Conservation (phyloP, 2,888 invertebrate species). For the Tinea trinotella region DNA sequence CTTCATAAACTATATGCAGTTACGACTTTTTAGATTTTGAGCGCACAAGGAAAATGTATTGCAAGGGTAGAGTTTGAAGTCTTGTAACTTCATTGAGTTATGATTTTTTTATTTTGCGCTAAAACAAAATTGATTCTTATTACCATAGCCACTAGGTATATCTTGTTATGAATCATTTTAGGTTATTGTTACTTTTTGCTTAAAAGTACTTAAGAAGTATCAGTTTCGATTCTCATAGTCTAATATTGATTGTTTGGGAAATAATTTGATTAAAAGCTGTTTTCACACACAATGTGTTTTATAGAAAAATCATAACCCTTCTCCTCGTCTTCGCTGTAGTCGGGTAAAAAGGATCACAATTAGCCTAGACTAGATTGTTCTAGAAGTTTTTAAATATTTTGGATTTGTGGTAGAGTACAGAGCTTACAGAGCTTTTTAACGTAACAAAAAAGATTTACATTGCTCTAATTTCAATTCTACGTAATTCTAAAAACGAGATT, state of each 20-base stretch:
- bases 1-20: not conserved
- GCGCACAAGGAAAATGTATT: not conserved
- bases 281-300: no score
- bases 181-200: not conserved
- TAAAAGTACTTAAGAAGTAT: not conserved
- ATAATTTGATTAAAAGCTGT: no score
- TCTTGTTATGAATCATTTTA: not conserved
- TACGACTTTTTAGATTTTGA: not conserved
- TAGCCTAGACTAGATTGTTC: no score
- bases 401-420: no score
- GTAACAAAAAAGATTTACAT: no score
- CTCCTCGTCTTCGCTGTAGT: no score
- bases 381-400: no score
- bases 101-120: not conserved
- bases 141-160: not conserved
- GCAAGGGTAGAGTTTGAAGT: slow-evolving; percentile 10
- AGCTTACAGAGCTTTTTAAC: no score
- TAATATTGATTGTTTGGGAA: not conserved
- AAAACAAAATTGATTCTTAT: not conserved
- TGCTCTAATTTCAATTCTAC: no score
- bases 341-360: no score
- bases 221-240: not conserved
- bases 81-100: slow-evolving; percentile 12
- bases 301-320: no score
- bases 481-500: no score